Percentiles rank a stretch among this genome's conserved stretches.
phyloP scores from a whole-genome alignment of 2,888 invertebrate genomes.

The Nomada ruficornis region DNA sequence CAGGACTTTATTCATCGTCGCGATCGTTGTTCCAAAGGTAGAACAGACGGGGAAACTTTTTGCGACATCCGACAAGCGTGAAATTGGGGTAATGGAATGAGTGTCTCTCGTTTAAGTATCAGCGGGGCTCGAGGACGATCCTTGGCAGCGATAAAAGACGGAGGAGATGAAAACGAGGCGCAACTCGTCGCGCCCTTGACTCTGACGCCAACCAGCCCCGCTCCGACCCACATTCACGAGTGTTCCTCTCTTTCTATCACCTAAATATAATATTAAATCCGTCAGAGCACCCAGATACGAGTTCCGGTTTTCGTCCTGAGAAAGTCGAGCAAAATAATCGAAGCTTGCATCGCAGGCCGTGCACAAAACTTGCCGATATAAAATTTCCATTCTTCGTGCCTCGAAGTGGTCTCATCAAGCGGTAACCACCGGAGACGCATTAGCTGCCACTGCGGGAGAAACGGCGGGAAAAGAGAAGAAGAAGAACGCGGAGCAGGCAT shows the following conservation, averaged over 20 bases:
- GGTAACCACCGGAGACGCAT: constrained; percentile 6
- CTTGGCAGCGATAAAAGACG: constrained; percentile 5
- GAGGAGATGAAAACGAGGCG: constrained; percentile 30
- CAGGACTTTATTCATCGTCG: not conserved
- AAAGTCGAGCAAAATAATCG: not conserved
- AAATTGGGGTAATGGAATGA: constrained; percentile 32
- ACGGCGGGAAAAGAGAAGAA: constrained; percentile 20
- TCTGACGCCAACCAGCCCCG: constrained; percentile 17
- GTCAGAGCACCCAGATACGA: not conserved
- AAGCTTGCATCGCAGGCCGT: not conserved
- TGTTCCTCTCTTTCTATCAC: constrained; percentile 15
- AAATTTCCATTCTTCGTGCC: not conserved
- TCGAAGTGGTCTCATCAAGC: constrained; percentile 40
- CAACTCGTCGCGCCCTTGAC: constrained; percentile 50
- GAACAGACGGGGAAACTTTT: not conserved
- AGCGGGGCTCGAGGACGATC: not conserved
- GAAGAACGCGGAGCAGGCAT: not conserved
- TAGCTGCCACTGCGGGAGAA: constrained; percentile 29
- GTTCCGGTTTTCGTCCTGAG: no score
- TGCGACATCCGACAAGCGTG: constrained; percentile 14
- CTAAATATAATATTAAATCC: not conserved
- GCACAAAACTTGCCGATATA: not conserved
- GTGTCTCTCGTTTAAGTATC: constrained; percentile 22
- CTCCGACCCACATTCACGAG: constrained; percentile 28
- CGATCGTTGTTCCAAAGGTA: not conserved